phyloP scores from a whole-genome alignment of 2,797 vertebrate species.

The Neoniphon sammara region DNA sequence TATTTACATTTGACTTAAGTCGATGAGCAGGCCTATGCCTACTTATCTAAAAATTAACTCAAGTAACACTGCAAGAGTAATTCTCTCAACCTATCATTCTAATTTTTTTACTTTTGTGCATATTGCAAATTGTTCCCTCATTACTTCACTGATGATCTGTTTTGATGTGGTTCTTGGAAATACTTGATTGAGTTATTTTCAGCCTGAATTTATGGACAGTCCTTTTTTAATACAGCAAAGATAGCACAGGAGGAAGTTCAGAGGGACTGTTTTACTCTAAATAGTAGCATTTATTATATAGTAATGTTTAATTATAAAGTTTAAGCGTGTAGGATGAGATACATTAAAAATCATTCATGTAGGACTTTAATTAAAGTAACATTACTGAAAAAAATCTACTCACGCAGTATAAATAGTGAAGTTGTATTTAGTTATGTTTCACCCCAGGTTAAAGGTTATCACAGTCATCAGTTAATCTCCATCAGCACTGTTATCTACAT shows the following conservation, averaged over 20 bases:
- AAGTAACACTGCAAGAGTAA: no score
- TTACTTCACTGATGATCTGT: neutral
- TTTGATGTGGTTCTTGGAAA: neutral
- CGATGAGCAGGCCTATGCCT: neutral
- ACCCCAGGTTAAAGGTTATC: slow-evolving; percentile 57
- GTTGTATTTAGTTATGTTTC: slow-evolving; percentile 5
- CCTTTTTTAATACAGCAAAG: neutral
- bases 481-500: slow-evolving; percentile 67
- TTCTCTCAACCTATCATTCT: neutral
- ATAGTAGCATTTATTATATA: neutral
- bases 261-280: neutral
- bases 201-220: neutral
- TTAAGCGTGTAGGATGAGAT: neutral
- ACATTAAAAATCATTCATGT: neutral
- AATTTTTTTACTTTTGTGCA: neutral
- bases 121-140: neutral
- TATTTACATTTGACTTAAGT: neutral
- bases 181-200: neutral
- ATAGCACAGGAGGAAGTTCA: neutral
- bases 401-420: neutral
- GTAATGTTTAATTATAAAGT: neutral
- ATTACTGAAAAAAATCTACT: neutral
- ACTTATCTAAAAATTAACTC: no score
- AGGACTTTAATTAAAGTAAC: neutral
- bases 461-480: slow-evolving; percentile 45